A percentile compares a stretch with the other conserved stretches of the same genome.
Evolutionary conservation across 2,888 invertebrate species (phyloP).

Genomic region (Drosophila emarginata): DNA sequence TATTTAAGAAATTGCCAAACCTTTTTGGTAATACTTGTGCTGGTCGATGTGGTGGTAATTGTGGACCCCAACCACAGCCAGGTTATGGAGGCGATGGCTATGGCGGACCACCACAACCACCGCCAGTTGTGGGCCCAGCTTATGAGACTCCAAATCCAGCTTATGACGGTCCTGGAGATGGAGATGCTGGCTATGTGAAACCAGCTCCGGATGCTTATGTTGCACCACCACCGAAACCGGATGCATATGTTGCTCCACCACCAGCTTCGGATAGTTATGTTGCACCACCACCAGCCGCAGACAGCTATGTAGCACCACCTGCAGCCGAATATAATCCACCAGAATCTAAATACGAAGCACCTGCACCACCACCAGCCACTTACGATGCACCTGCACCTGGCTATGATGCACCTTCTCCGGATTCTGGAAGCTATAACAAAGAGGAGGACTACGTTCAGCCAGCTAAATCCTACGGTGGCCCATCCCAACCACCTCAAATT

Average conservation of each 20-base stretch:
- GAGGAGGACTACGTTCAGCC: conserved; percentile 36
- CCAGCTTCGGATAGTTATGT: conserved; percentile 7
- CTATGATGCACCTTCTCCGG: conserved; percentile 10
- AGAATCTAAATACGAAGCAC: conserved; percentile 22
- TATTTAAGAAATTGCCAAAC: conserved; percentile 54
- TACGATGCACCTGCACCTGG: conserved; percentile 9
- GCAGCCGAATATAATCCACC: conserved; percentile 30
- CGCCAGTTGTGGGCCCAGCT: conserved; percentile 18
- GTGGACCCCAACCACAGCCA: conserved; percentile 35
- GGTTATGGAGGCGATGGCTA: conserved; percentile 44
- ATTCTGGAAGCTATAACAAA: conserved; percentile 40
- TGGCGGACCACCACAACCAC: conserved; percentile 13
- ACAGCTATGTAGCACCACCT: conserved; percentile 7
- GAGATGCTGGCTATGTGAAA: conserved; percentile 53
- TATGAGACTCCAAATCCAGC: conserved; percentile 43
- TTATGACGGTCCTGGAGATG: conserved; percentile 62
- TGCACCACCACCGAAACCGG: conserved; percentile 20
- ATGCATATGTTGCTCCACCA: background rate
- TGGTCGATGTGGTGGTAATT: conserved; percentile 22
- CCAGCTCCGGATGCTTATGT: conserved; percentile 20
- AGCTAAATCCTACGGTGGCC: conserved; percentile 33
- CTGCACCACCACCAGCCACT: conserved; percentile 16
- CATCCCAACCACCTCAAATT: conserved; percentile 56
- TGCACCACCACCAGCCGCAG: conserved; percentile 1
- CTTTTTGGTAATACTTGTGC: conserved; percentile 46